These are phyloP conservation scores for Eilema caniola DNA, from an alignment of 2,888 invertebrate genomes.

Conservation along the genomic window DNA sequence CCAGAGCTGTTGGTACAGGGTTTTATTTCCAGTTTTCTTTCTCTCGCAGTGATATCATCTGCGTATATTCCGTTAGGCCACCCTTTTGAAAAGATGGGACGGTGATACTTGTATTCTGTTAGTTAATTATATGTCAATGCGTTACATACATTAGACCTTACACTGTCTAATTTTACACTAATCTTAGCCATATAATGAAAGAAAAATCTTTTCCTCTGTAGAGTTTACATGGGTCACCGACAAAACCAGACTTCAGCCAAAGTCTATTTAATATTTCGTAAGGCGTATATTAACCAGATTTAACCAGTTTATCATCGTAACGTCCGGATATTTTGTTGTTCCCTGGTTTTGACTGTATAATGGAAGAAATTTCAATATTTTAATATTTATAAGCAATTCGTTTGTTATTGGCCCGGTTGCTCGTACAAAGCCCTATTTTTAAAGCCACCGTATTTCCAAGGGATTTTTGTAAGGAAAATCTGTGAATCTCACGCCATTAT, in stretches of 20 bases:
- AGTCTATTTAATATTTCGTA: constrained; percentile 41
- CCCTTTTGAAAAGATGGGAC: no score
- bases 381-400: constrained; percentile 78
- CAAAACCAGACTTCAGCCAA: constrained; percentile 31
- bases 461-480: constrained; percentile 41
- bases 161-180: no score
- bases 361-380: constrained; percentile 76
- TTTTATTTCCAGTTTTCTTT: no score
- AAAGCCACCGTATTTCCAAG: constrained; percentile 27
- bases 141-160: no score
- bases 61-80: no score
- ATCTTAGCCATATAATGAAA: no score
- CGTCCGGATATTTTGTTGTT: constrained; percentile 72
- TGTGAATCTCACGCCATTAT: constrained; percentile 38
- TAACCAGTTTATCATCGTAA: constrained; percentile 69
- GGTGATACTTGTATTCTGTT: no score
- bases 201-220: no score
- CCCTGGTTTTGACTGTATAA: constrained; percentile 74
- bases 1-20: no score
- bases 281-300: constrained; percentile 58
- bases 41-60: no score
- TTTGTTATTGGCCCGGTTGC: constrained; percentile 63
- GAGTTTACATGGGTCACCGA: not conserved
- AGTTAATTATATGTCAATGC: no score
- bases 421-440: constrained; percentile 45